Conservation (phyloP, 2,113 vertebrate genomes). For the Chaetura pelagica region DNA sequence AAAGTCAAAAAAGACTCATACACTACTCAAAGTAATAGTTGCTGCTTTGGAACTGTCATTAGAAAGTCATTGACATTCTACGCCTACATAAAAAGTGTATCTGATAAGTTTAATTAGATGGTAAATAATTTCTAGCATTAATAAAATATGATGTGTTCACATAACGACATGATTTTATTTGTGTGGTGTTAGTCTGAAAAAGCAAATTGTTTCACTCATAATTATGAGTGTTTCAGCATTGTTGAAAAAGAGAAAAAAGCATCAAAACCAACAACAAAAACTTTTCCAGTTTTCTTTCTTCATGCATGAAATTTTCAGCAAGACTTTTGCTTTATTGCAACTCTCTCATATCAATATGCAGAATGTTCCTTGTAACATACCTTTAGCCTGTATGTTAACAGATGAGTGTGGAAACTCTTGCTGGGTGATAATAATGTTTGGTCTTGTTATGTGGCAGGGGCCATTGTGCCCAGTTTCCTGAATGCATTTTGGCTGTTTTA, state of each 20-base stretch:
- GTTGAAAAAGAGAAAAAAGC: not conserved
- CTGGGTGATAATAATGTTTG: not conserved
- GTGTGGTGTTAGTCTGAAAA: not conserved
- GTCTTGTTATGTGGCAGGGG: not conserved
- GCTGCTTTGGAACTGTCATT: not conserved
- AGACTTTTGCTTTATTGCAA: not conserved
- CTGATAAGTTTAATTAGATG: not conserved
- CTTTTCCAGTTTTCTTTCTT: not conserved
- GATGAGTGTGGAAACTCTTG: not conserved
- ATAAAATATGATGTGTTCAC: not conserved
- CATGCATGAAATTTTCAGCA: not conserved
- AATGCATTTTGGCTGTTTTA: not conserved
- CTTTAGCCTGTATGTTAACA: not conserved
- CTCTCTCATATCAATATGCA: not conserved
- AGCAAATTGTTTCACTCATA: not conserved
- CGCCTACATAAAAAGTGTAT: not conserved
- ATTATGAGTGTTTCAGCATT: not conserved
- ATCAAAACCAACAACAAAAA: fast-evolving
- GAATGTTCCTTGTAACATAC: not conserved
- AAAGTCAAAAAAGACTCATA: not conserved
- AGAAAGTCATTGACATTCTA: not conserved
- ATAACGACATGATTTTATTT: not conserved
- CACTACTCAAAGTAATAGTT: not conserved
- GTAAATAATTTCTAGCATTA: not conserved
- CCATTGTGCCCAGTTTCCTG: not conserved